Evolutionary conservation across 2,113 vertebrate species (phyloP).

Genomic region (Dasypus novemcinctus): DNA sequence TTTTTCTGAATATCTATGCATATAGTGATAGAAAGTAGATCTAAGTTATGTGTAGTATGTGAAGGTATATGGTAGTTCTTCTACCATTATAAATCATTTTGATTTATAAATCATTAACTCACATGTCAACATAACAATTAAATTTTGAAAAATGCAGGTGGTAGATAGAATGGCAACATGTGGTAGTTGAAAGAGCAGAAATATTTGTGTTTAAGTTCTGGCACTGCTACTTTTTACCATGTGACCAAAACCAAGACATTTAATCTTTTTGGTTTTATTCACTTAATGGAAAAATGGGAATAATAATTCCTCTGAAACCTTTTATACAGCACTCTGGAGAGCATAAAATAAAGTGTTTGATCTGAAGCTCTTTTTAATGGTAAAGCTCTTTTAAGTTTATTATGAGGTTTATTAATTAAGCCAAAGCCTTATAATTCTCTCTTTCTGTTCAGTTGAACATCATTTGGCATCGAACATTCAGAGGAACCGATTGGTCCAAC

Average conservation of each 20-base stretch:
- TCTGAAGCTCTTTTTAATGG: not conserved
- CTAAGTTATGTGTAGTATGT: not conserved
- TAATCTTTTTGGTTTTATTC: not conserved
- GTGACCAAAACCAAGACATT: not conserved
- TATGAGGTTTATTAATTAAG: not conserved
- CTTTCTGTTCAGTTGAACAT: constrained; percentile 90
- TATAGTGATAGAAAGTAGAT: constrained; percentile 18
- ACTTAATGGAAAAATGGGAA: not conserved
- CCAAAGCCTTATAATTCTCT: not conserved
- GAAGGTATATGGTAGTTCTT: not conserved
- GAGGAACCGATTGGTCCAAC: constrained; percentile 94
- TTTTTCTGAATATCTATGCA: constrained; percentile 30
- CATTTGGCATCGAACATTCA: constrained; percentile 97
- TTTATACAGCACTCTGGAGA: not conserved
- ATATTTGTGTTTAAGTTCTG: not conserved
- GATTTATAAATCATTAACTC: not conserved
- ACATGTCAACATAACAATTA: not conserved
- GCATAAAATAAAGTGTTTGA: not conserved
- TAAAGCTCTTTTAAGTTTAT: not conserved
- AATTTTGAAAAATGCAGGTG: not conserved
- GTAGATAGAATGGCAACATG: not conserved
- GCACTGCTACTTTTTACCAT: not conserved
- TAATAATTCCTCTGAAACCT: not conserved
- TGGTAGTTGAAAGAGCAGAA: not conserved
- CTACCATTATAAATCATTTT: not conserved